A percentile compares a stretch with the other conserved stretches of the same genome.
phyloP scores from a whole-genome alignment of 1,140 invertebrate genomes.

The Scaptomyza montana region DNA sequence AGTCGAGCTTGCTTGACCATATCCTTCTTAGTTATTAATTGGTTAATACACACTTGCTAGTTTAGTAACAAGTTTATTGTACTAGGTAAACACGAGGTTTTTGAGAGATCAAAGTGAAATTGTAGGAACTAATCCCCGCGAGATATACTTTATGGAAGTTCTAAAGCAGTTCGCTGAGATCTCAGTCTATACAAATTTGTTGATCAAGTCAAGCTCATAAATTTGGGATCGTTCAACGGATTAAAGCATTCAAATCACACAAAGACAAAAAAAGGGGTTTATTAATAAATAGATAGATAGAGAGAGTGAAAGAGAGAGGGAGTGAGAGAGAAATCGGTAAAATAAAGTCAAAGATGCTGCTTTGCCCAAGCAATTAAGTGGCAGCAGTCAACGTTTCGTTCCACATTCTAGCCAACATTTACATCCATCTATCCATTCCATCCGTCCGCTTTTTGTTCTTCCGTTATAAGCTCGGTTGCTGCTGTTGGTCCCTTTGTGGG shows the following conservation, averaged over 20 bases:
- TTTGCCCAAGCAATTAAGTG: conserved; percentile 65
- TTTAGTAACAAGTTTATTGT: no score
- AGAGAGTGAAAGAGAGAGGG: not conserved
- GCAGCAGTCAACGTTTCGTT: conserved; percentile 42
- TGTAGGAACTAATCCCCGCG: no score
- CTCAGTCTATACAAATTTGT: no score
- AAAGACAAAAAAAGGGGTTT: not conserved
- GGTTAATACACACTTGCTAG: no score
- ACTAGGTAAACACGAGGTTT: no score
- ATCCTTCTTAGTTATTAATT: no score
- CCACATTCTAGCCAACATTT: conserved; percentile 8
- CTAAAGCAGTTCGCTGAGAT: no score
- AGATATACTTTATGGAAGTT: no score
- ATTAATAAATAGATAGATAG: conserved; percentile 1
- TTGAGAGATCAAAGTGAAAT: no score
- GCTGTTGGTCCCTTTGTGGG: conserved; percentile 6
- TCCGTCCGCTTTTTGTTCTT: not conserved
- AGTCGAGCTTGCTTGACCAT: no score
- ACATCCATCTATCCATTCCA: not conserved
- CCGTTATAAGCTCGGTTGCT: conserved; percentile 4
- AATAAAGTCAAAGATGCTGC: conserved; percentile 53
- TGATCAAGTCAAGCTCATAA: not conserved
- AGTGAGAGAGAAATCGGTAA: not conserved
- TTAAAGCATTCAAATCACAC: not conserved
- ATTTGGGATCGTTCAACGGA: conserved; percentile 1